Evolutionary conservation across 2,888 invertebrate genomes (phyloP).

Genomic region (Tuberolachnus salignus): DNA sequence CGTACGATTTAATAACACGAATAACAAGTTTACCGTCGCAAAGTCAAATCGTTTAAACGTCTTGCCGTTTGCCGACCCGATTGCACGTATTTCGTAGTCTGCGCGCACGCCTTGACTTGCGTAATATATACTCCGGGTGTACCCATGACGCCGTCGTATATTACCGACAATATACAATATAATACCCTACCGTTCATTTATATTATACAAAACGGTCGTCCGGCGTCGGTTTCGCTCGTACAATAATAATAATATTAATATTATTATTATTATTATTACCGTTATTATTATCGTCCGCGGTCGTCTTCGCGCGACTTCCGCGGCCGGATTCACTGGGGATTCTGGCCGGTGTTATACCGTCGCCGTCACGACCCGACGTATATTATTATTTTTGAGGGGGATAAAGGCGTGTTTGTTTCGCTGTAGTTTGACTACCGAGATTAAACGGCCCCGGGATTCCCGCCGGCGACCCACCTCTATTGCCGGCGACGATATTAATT

Average conservation of each 20-base stretch:
- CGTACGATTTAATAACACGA: no score
- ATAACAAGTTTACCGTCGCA: neutral
- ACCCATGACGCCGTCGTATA: neutral
- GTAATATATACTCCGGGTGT: neutral
- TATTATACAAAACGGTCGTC: conserved; percentile 12
- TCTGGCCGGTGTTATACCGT: neutral
- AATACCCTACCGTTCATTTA: neutral
- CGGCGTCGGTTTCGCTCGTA: conserved; percentile 24
- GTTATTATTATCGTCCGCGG: neutral
- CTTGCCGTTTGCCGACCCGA: conserved; percentile 9
- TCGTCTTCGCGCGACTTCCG: conserved; percentile 6
- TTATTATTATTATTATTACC: no score
- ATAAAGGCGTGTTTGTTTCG: neutral
- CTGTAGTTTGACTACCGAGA: conserved; percentile 21
- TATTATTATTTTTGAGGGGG: conserved; percentile 4
- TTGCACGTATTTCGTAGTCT: conserved; percentile 33
- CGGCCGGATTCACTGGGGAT: neutral
- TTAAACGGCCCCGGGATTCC: conserved; percentile 32
- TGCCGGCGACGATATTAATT: conserved; percentile 39
- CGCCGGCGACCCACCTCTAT: no score
- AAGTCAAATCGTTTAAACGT: conserved; percentile 27
- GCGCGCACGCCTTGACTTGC: neutral
- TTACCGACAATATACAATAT: neutral
- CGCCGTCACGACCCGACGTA: conserved; percentile 7
- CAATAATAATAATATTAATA: no score